These are phyloP conservation scores for Opisthocomus hoazin DNA, from an alignment of 2,113 vertebrate species.

Conservation along the genomic window DNA sequence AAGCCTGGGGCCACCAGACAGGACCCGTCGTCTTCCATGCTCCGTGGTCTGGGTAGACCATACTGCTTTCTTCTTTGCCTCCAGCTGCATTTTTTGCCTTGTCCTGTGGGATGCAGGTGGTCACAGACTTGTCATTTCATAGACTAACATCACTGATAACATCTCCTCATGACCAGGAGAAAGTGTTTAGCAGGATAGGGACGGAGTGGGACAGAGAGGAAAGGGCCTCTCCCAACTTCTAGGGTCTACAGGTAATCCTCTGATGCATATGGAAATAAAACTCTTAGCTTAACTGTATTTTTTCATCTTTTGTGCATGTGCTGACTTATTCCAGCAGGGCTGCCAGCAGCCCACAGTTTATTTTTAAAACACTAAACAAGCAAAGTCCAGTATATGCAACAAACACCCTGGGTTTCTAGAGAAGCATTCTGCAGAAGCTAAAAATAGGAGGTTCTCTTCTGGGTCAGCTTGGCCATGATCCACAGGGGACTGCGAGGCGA, in stretches of 20 bases:
- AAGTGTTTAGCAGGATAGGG: neutral
- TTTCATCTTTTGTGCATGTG: neutral
- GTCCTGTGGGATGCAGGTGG: neutral
- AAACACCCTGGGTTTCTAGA: neutral
- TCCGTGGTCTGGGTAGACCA: neutral
- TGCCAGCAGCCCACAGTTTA: slow-evolving; percentile 18
- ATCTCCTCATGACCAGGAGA: neutral
- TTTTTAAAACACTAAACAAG: slow-evolving; percentile 45
- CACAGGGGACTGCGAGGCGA: neutral
- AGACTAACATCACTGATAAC: neutral
- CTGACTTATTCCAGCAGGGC: slow-evolving; percentile 7
- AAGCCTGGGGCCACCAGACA: neutral
- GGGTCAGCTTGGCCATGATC: neutral
- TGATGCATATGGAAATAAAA: neutral
- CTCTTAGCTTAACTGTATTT: neutral
- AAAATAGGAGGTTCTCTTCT: neutral
- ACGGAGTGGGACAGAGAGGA: neutral
- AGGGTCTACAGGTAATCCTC: neutral
- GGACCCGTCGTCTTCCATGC: accelerated
- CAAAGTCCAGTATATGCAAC: slow-evolving; percentile 4
- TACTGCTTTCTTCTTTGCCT: neutral
- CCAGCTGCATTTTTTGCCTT: neutral
- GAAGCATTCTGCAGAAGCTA: neutral
- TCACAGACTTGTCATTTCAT: neutral
- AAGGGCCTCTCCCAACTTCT: neutral